phyloP scores from a whole-genome alignment of 30 jellyfish, hydroid and myxozoan genomes.

The Turritopsis rubra region DNA sequence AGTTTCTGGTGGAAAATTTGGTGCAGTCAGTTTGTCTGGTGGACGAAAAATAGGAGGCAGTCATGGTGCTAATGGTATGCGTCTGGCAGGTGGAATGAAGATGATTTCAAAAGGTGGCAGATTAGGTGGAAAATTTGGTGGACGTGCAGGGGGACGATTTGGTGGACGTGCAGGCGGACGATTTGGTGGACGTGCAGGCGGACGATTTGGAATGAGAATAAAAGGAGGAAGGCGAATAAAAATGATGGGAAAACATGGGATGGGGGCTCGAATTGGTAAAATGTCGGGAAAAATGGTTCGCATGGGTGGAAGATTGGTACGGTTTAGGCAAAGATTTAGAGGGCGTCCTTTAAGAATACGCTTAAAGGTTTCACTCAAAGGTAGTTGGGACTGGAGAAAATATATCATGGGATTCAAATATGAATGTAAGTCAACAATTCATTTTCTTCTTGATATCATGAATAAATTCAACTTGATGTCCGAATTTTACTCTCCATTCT shows the following conservation, averaged over 20 bases:
- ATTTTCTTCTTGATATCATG: too few relatives aligned
- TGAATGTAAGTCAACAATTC: slow-evolving; percentile 67
- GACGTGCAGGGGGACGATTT: slow-evolving; percentile 24
- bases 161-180: slow-evolving; percentile 23
- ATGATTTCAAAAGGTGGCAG: not conserved
- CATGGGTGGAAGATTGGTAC: slow-evolving; percentile 30
- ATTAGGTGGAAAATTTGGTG: slow-evolving; percentile 7
- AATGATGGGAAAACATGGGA: slow-evolving; percentile 5
- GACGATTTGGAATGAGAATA: slow-evolving; percentile 27
- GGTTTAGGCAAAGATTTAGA: slow-evolving; percentile 3
- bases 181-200: slow-evolving; percentile 18
- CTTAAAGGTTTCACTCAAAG: slow-evolving; percentile 42
- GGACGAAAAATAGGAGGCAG: slow-evolving; percentile 5
- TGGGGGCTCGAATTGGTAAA: not conserved
- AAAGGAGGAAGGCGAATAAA: slow-evolving; percentile 24
- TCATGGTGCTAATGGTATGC: not conserved
- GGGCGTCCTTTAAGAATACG: slow-evolving; percentile 46
- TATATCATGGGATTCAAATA: slow-evolving; percentile 70
- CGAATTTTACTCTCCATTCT: too few relatives aligned
- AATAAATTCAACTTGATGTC: too few relatives aligned
- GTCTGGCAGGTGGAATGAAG: slow-evolving; percentile 1
- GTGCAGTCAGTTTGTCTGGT: not conserved
- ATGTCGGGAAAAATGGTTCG: slow-evolving; percentile 15
- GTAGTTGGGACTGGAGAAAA: slow-evolving; percentile 89
- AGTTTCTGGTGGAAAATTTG: slow-evolving; percentile 1